Evolutionary conservation across 1,140 invertebrate species (phyloP), one percentile per base, ranked within the genome.

Genomic region (Scaptomyza hsui): DNA sequence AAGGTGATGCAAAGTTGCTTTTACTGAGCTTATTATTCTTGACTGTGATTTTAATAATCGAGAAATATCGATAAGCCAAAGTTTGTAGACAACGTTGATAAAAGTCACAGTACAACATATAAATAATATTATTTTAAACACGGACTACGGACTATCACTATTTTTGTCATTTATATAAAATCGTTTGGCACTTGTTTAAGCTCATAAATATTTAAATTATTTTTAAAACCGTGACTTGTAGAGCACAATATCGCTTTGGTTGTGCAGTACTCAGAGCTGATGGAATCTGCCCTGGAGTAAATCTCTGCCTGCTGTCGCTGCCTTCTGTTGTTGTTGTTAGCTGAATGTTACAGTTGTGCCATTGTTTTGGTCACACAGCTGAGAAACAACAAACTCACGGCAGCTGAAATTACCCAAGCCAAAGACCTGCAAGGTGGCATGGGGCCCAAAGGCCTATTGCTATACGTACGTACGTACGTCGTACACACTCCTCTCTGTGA

Each of bases 311-410:
- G 73, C 57, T 75, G 72, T 39, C 24, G 47, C 37, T 26, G 51
- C 51, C 21, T 49, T 19, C 44, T 53, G 51, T 29, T 13, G 51
- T 29, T 26, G 44, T 15, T 39, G 15, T 29, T 41, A 12, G 63
- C 35, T 65, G 61, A 55, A 41, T 67, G 69, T 72, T 72, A 72
- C 69, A 72, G 69, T 72, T 72, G 69, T 72, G 55, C 80, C 81
- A 85, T 85, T 85, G 80, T 85, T 85, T 85, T 86, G 82, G 80
- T 77, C 81, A 71, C 76, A 85, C 80, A 85, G 80, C 80, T 85
- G 80, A 85, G 80, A 80, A 82, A 68, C 78, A 81, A 79, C 76
- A 75, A 29, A 78, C 63, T 68, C 70, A 80, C 78, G 68, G 68
- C 78, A 75, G 79, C 82, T 75, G 80, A 86, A 86, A 86, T 86